Evolutionary conservation across 1,140 invertebrate genomes (phyloP).

Genomic region (Choristoneura fumiferana): DNA sequence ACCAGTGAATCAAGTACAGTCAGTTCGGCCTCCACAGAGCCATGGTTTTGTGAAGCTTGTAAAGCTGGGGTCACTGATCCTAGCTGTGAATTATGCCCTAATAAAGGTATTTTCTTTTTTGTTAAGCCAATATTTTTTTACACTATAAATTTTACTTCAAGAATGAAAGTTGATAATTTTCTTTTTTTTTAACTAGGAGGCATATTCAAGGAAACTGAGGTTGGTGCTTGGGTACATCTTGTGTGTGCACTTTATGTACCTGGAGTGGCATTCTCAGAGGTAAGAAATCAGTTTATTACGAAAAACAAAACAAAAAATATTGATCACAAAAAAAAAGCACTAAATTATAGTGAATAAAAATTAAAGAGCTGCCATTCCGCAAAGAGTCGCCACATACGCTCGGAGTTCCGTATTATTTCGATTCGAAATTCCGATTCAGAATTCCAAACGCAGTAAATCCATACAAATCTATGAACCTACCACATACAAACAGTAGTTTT

Average conservation of each 20-base stretch:
- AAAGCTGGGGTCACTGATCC: slow-evolving; percentile 93
- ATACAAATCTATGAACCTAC: no score
- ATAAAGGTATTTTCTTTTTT: slow-evolving; percentile 84
- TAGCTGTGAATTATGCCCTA: slow-evolving; percentile 92
- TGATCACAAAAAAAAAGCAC: no score
- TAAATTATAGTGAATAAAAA: no score
- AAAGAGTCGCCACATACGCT: no score
- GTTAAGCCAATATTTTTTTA: slow-evolving; percentile 15
- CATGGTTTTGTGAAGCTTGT: slow-evolving; percentile 99
- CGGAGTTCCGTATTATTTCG: no score
- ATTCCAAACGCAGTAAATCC: no score
- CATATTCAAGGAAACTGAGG: slow-evolving; percentile 97
- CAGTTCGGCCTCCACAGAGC: slow-evolving; percentile 95
- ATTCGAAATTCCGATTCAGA: no score
- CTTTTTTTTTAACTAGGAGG: slow-evolving; percentile 82
- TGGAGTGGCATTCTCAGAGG: slow-evolving; percentile 97
- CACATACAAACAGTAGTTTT: no score
- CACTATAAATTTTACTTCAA: not conserved
- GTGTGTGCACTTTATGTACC: slow-evolving; percentile 98
- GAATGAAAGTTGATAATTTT: slow-evolving; percentile 1
- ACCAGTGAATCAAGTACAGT: slow-evolving; percentile 93
- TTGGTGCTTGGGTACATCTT: slow-evolving; percentile 98
- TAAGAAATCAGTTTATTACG: no score
- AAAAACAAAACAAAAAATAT: no score
- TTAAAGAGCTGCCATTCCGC: no score